These are phyloP conservation scores for Drosophila mulleri DNA, from an alignment of 2,888 invertebrate species.

Conservation along the genomic window DNA sequence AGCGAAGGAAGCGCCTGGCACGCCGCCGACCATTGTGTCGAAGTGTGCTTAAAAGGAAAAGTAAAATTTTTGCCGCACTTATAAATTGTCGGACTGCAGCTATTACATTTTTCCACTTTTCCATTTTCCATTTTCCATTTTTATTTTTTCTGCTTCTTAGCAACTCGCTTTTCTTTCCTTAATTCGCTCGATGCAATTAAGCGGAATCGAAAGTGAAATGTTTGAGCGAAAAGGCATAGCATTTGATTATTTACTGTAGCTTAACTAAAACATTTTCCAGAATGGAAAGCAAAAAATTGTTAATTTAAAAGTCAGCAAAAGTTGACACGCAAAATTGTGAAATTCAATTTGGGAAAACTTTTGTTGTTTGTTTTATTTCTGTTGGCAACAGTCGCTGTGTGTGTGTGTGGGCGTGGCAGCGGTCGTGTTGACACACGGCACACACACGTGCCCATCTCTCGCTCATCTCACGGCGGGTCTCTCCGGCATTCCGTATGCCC, in stretches of 20 bases:
- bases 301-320: constrained; percentile 54
- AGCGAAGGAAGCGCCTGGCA: constrained; percentile 44
- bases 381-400: constrained; percentile 23
- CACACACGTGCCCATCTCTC: constrained; percentile 34
- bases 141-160: neutral
- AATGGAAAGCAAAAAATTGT: constrained; percentile 1
- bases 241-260: constrained; percentile 5
- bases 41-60: constrained; percentile 79
- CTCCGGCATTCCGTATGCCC: constrained; percentile 30
- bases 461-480: constrained; percentile 25
- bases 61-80: constrained; percentile 68
- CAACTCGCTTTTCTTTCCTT: constrained; percentile 8
- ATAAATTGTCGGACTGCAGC: constrained; percentile 65
- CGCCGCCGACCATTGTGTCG: constrained; percentile 58
- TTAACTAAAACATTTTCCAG: constrained; percentile 37
- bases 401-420: constrained; percentile 28
- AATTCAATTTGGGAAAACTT: constrained; percentile 66
- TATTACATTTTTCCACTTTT: constrained; percentile 21
- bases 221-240: constrained; percentile 30
- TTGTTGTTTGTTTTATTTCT: constrained; percentile 29
- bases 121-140: constrained; percentile 1
- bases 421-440: constrained; percentile 58
- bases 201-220: constrained; percentile 65
- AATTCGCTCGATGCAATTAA: constrained; percentile 56
- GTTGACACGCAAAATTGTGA: constrained; percentile 76